Percentiles rank a stretch among this genome's conserved stretches.
phyloP scores from a whole-genome alignment of 2,113 vertebrate genomes.

The Accipiter virgatus region DNA sequence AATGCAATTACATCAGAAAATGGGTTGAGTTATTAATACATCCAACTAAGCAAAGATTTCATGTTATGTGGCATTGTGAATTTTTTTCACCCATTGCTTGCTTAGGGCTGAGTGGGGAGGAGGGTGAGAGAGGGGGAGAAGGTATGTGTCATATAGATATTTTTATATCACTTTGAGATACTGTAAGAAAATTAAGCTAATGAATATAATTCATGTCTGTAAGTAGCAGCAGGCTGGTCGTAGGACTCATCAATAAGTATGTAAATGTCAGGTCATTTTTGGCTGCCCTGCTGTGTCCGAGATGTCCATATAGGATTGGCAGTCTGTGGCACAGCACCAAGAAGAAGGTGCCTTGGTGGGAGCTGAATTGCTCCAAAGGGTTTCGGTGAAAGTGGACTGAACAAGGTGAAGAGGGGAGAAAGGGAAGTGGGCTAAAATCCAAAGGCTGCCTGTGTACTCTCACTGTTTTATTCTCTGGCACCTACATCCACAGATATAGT shows the following conservation, averaged over 20 bases:
- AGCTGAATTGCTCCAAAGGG: not conserved
- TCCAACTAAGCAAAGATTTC: constrained; percentile 22
- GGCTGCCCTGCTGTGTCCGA: accelerated
- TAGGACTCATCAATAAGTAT: not conserved
- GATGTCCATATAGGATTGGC: not conserved
- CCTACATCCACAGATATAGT: not conserved
- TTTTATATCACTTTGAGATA: constrained; percentile 5
- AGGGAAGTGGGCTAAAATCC: not conserved
- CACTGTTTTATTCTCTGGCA: not conserved
- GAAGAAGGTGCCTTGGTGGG: not conserved
- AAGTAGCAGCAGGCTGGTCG: not conserved
- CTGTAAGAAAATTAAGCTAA: constrained; percentile 15
- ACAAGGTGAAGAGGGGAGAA: not conserved
- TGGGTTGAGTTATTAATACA: constrained; percentile 41
- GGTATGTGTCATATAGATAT: not conserved
- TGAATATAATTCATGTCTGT: not conserved
- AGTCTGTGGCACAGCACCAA: not conserved
- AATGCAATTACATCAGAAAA: constrained; percentile 45
- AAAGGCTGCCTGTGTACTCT: not conserved
- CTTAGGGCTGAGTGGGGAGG: not conserved
- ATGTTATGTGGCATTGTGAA: not conserved
- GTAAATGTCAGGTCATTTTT: not conserved
- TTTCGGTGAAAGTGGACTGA: not conserved
- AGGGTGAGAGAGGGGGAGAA: not conserved
- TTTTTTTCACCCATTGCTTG: not conserved